Evolutionary conservation across 2,113 vertebrate genomes (phyloP).

Genomic region (Camelus bactrianus): DNA sequence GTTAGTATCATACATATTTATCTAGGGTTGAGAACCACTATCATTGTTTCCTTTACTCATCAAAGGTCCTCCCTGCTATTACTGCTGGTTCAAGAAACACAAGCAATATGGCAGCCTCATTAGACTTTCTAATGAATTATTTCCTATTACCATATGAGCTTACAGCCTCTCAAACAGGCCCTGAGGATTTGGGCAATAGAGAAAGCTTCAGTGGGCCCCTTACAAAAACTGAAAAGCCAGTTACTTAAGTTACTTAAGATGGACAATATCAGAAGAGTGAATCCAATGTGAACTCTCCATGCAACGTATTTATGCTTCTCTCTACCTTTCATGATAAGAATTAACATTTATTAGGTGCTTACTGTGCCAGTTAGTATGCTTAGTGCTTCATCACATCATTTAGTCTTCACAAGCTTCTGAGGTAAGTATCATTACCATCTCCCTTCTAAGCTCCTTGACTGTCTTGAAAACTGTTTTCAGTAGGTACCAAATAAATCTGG

Average conservation of each 20-base stretch:
- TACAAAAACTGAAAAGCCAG: slow-evolving; percentile 14
- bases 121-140: slow-evolving; percentile 54
- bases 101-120: slow-evolving; percentile 42
- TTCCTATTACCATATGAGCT: slow-evolving; percentile 39
- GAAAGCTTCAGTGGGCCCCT: slow-evolving; percentile 7
- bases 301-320: background rate
- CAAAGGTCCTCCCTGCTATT: background rate
- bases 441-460: slow-evolving; percentile 14
- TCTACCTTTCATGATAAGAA: background rate
- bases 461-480: slow-evolving; percentile 11
- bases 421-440: background rate
- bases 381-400: slow-evolving; percentile 4
- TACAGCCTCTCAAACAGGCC: slow-evolving; percentile 39
- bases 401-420: slow-evolving; percentile 33
- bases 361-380: slow-evolving; percentile 29
- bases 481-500: slow-evolving; percentile 39
- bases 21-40: background rate
- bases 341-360: slow-evolving; percentile 39
- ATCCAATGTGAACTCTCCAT: background rate
- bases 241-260: slow-evolving; percentile 23
- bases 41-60: slow-evolving; percentile 38
- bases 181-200: slow-evolving; percentile 5
- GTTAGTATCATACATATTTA: background rate
- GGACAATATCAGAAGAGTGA: background rate
- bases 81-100: slow-evolving; percentile 45